Evolutionary conservation across 2,888 invertebrate species (phyloP).

Genomic region (Caenorhabditis sp.): DNA sequence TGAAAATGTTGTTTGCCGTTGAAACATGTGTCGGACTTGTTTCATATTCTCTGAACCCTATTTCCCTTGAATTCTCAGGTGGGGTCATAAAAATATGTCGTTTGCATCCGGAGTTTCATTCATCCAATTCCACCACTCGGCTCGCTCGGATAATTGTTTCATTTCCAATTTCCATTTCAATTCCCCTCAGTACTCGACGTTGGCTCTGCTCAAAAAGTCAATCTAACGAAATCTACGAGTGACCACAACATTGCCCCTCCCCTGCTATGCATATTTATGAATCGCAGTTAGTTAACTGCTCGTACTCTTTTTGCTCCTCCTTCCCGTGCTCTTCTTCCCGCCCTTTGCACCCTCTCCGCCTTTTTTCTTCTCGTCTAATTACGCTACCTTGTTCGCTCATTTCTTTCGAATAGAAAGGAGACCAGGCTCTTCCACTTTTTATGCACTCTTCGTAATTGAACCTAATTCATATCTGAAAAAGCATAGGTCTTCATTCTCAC

Average conservation of each 20-base stretch:
- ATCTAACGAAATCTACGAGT: constrained; percentile 63
- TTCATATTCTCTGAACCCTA: background rate
- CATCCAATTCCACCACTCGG: background rate
- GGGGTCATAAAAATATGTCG: constrained; percentile 9
- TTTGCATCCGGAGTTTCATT: constrained; percentile 27
- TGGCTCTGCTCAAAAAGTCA: constrained; percentile 55
- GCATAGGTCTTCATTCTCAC: background rate
- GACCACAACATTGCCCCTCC: constrained; percentile 58
- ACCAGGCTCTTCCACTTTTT: background rate
- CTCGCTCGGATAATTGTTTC: constrained; percentile 50
- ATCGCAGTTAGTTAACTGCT: constrained; percentile 66
- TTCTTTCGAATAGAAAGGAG: background rate
- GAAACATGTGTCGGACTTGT: constrained; percentile 38
- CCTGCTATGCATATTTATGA: constrained; percentile 65
- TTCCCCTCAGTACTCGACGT: constrained; percentile 32
- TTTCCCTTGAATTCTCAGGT: constrained; percentile 16
- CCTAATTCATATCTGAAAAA: constrained; percentile 37
- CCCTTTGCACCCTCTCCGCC: constrained; percentile 7
- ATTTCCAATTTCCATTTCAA: constrained; percentile 48
- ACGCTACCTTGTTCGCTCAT: constrained; percentile 52
- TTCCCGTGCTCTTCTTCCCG: background rate
- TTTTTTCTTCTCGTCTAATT: constrained; percentile 32
- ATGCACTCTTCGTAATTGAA: constrained; percentile 35
- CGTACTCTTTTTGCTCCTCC: constrained; percentile 48
- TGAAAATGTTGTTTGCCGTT: constrained; percentile 27